Base-by-base conservation (phyloP, 2,113 vertebrate genomes). In the Dipodomys stephensi region DNA sequence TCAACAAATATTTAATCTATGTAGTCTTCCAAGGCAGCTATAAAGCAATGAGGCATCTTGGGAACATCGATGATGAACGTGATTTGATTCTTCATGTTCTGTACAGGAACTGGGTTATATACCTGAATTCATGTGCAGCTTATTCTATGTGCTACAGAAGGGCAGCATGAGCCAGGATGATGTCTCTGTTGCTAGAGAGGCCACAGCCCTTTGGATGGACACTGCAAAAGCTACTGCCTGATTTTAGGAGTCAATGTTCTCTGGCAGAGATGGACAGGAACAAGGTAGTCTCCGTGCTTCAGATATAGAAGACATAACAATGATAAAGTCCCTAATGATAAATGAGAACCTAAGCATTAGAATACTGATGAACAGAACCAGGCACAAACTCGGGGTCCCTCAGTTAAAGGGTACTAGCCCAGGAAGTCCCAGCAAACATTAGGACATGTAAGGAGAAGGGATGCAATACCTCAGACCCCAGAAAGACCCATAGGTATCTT, bases 241-340 rank as follows among this genome's bases (percentile, higher is more conserved):
- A 79, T 87, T n/a, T 72, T 57, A 22, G 28, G 19, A 11, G n/a
- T 19, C 30, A 44, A 2, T 49, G 2, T 49, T 86, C 28, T 5
- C 72, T 83, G 27, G 12, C 28, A 83, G 62, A 81, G 44, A 74
- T 67, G 39, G 30, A 7, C 27, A 76, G 3, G 28, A 91, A 82
- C 32, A 83, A 86, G 19, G 27, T 69, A 35, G 23, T 65, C 77
- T 91, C 64, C 10, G 5, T 83, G 93, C 80, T 89, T 91, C n/a
- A 84, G 72, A 32, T 35, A 72, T 23, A 84, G 76, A 74, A 88
- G 49, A 81, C 25, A 83, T 95, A 92, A n/a, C 46, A 46, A 88
- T 84, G 53, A 76, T 76, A 32, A 35, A 46, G 35, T 69, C 25
- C 23, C 57, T 82, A n/a, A 35, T 6, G 7, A 84, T 15, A 95